These are phyloP conservation scores for Noctua comes DNA, from an alignment of 2,888 invertebrate genomes.

Conservation along the genomic window DNA sequence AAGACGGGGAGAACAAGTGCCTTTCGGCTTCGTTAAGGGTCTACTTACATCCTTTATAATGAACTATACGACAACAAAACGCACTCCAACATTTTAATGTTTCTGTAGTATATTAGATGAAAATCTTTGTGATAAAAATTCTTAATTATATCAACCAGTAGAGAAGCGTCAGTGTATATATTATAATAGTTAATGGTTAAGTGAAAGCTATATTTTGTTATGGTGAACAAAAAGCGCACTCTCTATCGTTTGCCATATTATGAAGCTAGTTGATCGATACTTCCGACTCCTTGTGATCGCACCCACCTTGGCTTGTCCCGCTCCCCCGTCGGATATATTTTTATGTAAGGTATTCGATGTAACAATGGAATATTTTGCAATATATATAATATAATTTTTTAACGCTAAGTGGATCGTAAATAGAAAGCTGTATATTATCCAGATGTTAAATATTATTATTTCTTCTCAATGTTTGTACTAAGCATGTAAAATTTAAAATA, in stretches of 20 bases:
- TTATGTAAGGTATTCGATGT: constrained; percentile 80
- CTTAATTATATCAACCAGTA: constrained; percentile 84
- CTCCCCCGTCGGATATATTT: constrained; percentile 69
- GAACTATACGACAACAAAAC: constrained; percentile 68
- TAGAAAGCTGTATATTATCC: constrained; percentile 87
- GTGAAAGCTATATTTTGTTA: constrained; percentile 89
- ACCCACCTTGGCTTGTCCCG: constrained; percentile 77
- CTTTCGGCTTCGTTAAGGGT: no score
- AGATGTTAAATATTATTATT: constrained; percentile 90
- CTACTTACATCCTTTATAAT: no score
- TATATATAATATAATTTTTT: constrained; percentile 83
- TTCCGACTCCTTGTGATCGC: constrained; percentile 71
- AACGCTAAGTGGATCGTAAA: constrained; percentile 87
- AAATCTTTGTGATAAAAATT: constrained; percentile 88
- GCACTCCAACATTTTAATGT: constrained; percentile 76
- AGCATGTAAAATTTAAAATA: constrained; percentile 91
- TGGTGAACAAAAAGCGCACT: constrained; percentile 83
- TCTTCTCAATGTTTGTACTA: constrained; percentile 90
- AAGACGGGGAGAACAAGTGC: no score
- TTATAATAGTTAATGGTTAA: constrained; percentile 79
- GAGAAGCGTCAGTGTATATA: constrained; percentile 83
- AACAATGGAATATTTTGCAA: constrained; percentile 90
- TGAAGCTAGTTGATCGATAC: constrained; percentile 71
- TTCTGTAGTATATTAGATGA: constrained; percentile 83
- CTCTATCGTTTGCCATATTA: constrained; percentile 83